These are phyloP conservation scores for Protonemura montana DNA, from an alignment of 2,888 invertebrate species.

Conservation along the genomic window DNA sequence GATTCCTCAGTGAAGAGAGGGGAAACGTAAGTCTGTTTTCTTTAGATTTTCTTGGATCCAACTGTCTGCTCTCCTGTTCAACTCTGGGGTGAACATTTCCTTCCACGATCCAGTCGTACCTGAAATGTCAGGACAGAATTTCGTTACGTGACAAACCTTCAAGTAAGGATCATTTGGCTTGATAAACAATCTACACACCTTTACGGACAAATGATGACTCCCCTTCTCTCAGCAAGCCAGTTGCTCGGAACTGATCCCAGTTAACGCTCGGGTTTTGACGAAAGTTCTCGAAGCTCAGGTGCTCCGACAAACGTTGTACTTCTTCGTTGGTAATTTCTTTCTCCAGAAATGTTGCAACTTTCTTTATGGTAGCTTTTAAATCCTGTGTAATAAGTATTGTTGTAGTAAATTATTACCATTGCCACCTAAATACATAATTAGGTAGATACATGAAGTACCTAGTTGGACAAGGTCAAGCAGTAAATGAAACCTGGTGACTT, in stretches of 20 bases:
- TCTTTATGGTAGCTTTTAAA: constrained; percentile 65
- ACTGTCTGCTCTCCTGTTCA: constrained; percentile 70
- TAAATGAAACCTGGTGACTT: not conserved
- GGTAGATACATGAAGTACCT: too few relatives aligned
- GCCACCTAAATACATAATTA: too few relatives aligned
- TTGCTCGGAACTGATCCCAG: constrained; percentile 68
- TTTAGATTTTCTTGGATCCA: constrained; percentile 74
- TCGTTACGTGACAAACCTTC: too few relatives aligned
- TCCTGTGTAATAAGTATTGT: constrained; percentile 60
- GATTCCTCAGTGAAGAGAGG: constrained; percentile 53
- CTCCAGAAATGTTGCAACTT: constrained; percentile 70
- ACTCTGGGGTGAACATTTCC: constrained; percentile 73
- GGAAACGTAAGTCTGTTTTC: constrained; percentile 68
- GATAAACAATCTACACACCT: constrained; percentile 59
- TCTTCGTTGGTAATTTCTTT: constrained; percentile 61
- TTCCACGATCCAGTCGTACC: constrained; percentile 72
- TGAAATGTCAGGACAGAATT: constrained; percentile 44
- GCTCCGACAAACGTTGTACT: constrained; percentile 68
- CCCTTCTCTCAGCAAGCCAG: constrained; percentile 67
- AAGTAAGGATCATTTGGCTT: too few relatives aligned
- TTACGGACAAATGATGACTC: constrained; percentile 73
- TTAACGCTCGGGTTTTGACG: constrained; percentile 83
- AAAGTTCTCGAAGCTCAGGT: constrained; percentile 83
- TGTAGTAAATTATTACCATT: too few relatives aligned
- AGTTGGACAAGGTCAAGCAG: too few relatives aligned